Evolutionary conservation across 1,140 invertebrate genomes (phyloP).

Genomic region (Gyrodactylus bullatarudis): DNA sequence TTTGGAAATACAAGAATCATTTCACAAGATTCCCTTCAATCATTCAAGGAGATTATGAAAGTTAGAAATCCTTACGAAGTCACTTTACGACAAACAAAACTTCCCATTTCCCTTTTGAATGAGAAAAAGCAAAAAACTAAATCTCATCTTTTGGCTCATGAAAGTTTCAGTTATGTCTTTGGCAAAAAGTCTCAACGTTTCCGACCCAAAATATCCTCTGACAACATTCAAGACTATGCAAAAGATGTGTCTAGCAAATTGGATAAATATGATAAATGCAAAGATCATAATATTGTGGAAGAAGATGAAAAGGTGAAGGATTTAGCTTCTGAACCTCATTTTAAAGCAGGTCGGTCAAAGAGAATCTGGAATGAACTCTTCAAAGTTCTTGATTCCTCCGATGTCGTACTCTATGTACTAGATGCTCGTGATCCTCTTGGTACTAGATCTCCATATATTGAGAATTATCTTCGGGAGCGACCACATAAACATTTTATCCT

Average conservation of each 20-base stretch:
- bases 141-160: constrained; percentile 71
- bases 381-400: constrained; percentile 82
- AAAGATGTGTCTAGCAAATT: constrained; percentile 10
- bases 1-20: constrained; percentile 45
- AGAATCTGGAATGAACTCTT: constrained; percentile 97
- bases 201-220: constrained; percentile 40
- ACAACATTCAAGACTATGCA: constrained; percentile 18
- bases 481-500: constrained; percentile 69
- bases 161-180: constrained; percentile 67
- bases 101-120: constrained; percentile 69
- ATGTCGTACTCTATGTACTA: constrained; percentile 61
- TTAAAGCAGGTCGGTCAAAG: constrained; percentile 47
- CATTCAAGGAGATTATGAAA: constrained; percentile 75
- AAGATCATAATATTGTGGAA: constrained; percentile 42
- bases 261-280: constrained; percentile 36
- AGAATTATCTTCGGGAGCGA: constrained; percentile 50
- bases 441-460: constrained; percentile 62
- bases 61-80: constrained; percentile 84
- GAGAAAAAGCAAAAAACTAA: constrained; percentile 51
- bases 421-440: constrained; percentile 78
- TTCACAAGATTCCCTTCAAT: constrained; percentile 64
- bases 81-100: constrained; percentile 67
- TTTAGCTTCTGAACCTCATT: constrained; percentile 19
- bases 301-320: constrained; percentile 16
- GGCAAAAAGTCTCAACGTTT: constrained; percentile 69